Base-by-base conservation (phyloP, 2,113 vertebrate species). In the Atractosteus spatula region DNA sequence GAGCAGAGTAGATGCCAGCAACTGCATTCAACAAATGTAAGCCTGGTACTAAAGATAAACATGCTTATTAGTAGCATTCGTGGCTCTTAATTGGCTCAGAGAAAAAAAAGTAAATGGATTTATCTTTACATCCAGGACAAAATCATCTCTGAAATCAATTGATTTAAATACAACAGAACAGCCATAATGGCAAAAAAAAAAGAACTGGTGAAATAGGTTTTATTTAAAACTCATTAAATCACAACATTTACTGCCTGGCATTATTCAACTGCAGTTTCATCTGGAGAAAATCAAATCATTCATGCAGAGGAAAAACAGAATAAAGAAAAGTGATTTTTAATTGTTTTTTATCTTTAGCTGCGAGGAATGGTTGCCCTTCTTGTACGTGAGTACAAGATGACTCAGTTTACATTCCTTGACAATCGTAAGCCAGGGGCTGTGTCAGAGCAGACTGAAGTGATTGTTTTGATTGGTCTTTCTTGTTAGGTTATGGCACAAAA, bases 11-110 rank as follows among this genome's bases (percentile, higher is more conserved):
- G 81, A 88, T 83, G 84, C 80, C 84, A 88, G 85, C 88, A 87
- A 88, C 83, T 77, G 87, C 82, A 76, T 82, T 84, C 86, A 84
- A 85, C 83, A 85, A 88, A 80, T 84, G 79, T 55, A 80, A 87
- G 87, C 86, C 86, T 88, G 89, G 84, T 84, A 83, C 83, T 84
- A 77, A 83, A 88, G 88, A 90, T 90, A 90, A 90, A 90, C 86
- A 88, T 87, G 88, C 85, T 87, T 88, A 88, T 90, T 90, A 65
- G 79, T 73, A 81, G 85, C 86, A 84, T 83, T 85, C 81, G 82
- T 84, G 87, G 85, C 85, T 88, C 83, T 84, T 87, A 80, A 82
- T 80, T 75, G 78, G 83, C 81, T 81, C 82, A 81, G 83, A 84
- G 84, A 14, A 44, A 11, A 12, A 16, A 12, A 7, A 67, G 10